Conservation (phyloP, 2,797 vertebrate genomes). For the Ctenosaura bakeri region DNA sequence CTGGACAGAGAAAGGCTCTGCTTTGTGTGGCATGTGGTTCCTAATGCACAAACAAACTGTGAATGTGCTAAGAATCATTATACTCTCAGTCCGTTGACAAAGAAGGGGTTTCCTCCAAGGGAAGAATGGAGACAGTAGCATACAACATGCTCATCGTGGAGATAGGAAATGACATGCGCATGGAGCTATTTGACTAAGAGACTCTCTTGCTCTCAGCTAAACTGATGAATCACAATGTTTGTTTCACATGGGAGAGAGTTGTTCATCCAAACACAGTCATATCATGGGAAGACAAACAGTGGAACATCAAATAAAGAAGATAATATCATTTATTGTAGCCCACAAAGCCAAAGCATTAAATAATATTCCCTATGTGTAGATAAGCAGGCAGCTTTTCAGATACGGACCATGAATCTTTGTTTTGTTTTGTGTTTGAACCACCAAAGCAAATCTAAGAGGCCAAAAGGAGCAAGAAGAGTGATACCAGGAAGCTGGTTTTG, state of each 20-base stretch:
- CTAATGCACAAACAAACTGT: accelerated
- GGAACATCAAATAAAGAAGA: background rate
- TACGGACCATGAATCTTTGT: background rate
- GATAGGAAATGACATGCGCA: slow-evolving; percentile 19
- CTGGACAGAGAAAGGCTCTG: slow-evolving; percentile 13
- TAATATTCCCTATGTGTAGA: background rate
- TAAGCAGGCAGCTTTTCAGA: background rate
- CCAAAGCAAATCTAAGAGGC: background rate
- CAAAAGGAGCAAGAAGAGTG: background rate
- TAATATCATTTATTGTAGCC: background rate
- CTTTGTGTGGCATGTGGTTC: background rate
- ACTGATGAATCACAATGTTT: background rate
- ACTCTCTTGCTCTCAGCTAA: slow-evolving; percentile 11
- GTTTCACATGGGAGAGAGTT: background rate
- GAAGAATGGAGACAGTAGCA: background rate
- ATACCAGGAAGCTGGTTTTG: background rate
- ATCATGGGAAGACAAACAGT: background rate
- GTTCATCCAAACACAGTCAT: background rate
- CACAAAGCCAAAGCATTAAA: too few relatives aligned
- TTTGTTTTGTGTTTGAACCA: background rate
- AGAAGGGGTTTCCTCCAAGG: background rate
- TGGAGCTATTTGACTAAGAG: accelerated
- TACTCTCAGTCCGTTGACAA: background rate
- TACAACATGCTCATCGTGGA: background rate
- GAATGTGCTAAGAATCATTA: background rate